Percentiles rank a stretch among this genome's conserved stretches.
These are phyloP conservation scores for Pseudomyrmex dendroicus DNA, from an alignment of 1,140 invertebrate species.

Conservation along the genomic window DNA sequence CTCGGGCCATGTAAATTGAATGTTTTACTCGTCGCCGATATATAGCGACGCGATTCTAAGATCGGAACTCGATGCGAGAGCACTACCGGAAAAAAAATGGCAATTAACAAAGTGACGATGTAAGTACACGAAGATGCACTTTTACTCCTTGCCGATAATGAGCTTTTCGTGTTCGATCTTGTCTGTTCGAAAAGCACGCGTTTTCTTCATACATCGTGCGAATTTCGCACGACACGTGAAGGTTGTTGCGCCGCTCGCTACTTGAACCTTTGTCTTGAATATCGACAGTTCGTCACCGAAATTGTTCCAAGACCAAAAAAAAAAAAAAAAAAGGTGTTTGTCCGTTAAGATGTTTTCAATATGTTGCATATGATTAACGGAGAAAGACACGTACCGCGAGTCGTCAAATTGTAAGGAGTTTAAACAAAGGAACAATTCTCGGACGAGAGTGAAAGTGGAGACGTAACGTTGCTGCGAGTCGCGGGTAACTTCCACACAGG, in stretches of 20 bases:
- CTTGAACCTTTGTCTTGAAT: neutral
- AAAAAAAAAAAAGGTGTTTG: too few relatives aligned
- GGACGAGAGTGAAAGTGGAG: constrained; percentile 41
- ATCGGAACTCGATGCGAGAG: constrained; percentile 21
- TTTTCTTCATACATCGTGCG: neutral
- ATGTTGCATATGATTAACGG: neutral
- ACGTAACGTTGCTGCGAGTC: constrained; percentile 1
- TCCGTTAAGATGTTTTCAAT: too few relatives aligned
- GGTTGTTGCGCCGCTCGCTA: neutral
- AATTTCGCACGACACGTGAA: neutral
- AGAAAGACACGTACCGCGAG: neutral
- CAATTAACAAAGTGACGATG: constrained; percentile 55
- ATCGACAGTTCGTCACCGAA: neutral
- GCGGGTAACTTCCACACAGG: neutral
- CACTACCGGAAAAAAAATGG: constrained; percentile 29
- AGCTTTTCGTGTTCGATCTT: constrained; percentile 23
- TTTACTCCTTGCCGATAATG: constrained; percentile 61
- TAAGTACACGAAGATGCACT: constrained; percentile 55
- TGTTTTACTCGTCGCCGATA: constrained; percentile 14
- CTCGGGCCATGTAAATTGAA: constrained; percentile 45
- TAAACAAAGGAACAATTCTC: neutral
- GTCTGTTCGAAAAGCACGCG: constrained; percentile 28
- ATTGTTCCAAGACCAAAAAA: too few relatives aligned
- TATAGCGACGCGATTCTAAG: constrained; percentile 11
- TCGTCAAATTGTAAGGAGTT: constrained; percentile 11